Percentiles rank a stretch among this genome's conserved stretches.
Evolutionary conservation across 2,113 vertebrate genomes (phyloP).

Genomic region (Apistogramma diplotaenia): DNA sequence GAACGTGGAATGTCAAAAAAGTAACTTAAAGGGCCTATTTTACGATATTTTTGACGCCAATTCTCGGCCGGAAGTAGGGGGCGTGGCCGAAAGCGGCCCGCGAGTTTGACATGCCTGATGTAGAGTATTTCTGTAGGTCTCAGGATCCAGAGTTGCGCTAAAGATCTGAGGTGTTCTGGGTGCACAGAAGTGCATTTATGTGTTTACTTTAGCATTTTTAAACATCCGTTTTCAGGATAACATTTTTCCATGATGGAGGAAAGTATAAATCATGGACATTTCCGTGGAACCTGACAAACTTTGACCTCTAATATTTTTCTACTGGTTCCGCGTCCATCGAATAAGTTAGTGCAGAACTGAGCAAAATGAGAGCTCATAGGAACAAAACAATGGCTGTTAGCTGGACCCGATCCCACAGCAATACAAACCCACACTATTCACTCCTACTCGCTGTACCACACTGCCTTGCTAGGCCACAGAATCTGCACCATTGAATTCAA

Average conservation of each 20-base stretch:
- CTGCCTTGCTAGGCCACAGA: not conserved
- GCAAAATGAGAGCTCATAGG: not conserved
- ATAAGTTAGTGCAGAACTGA: not conserved
- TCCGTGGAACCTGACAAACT: not conserved
- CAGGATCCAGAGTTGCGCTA: not conserved
- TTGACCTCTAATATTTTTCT: not conserved
- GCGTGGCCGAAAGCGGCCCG: too few relatives aligned
- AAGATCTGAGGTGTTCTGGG: not conserved
- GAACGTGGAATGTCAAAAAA: too few relatives aligned
- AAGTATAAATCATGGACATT: not conserved
- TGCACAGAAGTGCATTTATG: not conserved
- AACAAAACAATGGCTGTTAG: not conserved
- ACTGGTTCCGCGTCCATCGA: not conserved
- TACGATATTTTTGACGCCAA: too few relatives aligned
- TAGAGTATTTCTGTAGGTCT: not conserved
- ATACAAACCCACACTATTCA: constrained; percentile 3
- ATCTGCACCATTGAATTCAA: not conserved
- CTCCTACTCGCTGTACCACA: constrained; percentile 19
- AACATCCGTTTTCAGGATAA: not conserved
- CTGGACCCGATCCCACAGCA: constrained; percentile 15
- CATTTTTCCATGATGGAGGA: not conserved
- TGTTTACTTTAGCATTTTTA: not conserved
- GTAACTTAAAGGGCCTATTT: too few relatives aligned
- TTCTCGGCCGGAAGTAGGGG: too few relatives aligned
- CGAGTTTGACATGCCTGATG: too few relatives aligned